Base-by-base conservation (phyloP, 2,888 invertebrate species). In the Thymelicus lineola region DNA sequence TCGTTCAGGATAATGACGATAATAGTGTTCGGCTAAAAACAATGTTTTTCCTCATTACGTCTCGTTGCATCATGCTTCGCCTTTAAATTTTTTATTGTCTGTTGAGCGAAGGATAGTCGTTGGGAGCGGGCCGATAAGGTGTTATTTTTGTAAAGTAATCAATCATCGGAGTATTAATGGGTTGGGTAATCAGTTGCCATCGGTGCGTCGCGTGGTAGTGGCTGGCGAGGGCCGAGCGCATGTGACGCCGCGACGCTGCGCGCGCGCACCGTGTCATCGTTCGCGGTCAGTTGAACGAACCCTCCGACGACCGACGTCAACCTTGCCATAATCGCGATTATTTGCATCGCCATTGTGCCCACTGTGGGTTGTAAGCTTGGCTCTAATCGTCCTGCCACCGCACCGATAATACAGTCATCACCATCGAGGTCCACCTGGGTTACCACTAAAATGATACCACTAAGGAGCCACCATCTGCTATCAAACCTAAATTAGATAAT, bases 271-370 rank as follows among this genome's bases (percentile, higher is more conserved):
- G 93, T 92, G 93, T 93, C 93, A 93, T 93, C 93, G 93, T 76
- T 92, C 93, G 91, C 91, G 89, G 91, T 90, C 91, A 91, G 93
- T 93, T 93, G 90, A 93, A 93, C 93, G 93, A 93, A 92, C 93
- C 93, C 89, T 86, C 88, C 77, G 85, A 78, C 90, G 85, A 80
- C 85, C 89, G 93, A 86, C 91, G 90, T 90, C 92, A 93, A 91
- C 92, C 91, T 92, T 91, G 91, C 91, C 91, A 91, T 93, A 91
- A 92, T 93, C 91, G 90, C 88, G 88, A 90, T 92, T 89, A 93
- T 93, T 92, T 92, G 90, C 93, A 93, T 93, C 86, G 85, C 89
- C 86, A 90, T 90, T 91, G 90, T 91, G 83, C 81, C 85, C 81
- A 81, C 77, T 79, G 86, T 83, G 83, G 86, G 82, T 79, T 80